Base-by-base conservation (phyloP, 2,113 vertebrate genomes). In the Triplophysa siluroides region DNA sequence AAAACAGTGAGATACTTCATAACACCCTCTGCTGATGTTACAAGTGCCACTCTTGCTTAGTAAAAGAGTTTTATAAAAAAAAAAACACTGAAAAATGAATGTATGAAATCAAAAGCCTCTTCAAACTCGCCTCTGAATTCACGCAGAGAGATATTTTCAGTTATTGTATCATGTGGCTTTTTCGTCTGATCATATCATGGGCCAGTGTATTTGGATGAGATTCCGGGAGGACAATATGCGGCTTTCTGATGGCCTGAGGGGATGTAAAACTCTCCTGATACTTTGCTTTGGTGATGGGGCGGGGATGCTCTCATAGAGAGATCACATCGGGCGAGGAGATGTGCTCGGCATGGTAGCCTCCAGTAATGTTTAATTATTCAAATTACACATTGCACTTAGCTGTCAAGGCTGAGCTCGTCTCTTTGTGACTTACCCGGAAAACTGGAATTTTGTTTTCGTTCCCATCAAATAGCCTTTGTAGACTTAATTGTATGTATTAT, bases 281-380 rank as follows among this genome's bases (percentile, higher is more conserved):
- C 60, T 29, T 21, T 60, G 62, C 60, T 41, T 64, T 76, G 23
- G 41, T 64, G 43, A 23, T 45, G 43, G 73, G 41, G 26, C 29
- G 73, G 19, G 72, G 13, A 7, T 50, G 18, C 13, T 47, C 12
- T 76, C 74, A 33, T 18, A 52, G 61, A 76, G 74, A 29, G 60
- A 76, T 76, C 74, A 29, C 74, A 50, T 76, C 43, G 11, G 13
- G 12, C 10, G 14, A 11, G 19, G 43, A 65, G 45, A 77, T 33
- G 19, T 14, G 43, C 74, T 65, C 62, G 52, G 45, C 61, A 21
- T 76, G 74, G 23, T 65, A 29, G 74, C 71, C 72, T 13, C 47
- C 62, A 75, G 70, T 54, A 38, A 56, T 81, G 21, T 45, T 66
- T 75, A 75, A 81, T 81, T 81, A 81, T 81, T 58, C 50, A 74